Evolutionary conservation across 2,888 invertebrate genomes (phyloP).

Genomic region (Parnassius orleans): DNA sequence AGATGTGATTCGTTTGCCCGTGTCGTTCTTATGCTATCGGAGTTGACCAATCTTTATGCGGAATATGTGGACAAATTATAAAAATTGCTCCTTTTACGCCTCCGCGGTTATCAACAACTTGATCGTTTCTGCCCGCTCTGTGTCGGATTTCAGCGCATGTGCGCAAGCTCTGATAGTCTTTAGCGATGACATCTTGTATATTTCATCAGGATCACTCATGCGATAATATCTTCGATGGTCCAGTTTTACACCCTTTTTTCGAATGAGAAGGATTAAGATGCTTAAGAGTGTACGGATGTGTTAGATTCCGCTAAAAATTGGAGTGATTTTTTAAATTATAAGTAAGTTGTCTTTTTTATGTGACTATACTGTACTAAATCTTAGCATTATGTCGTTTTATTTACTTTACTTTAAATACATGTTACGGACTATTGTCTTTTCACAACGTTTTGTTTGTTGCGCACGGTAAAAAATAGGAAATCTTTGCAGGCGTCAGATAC

Average conservation of each 20-base stretch:
- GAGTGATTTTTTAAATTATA: too few relatives aligned
- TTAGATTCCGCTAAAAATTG: not conserved
- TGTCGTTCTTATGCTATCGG: constrained; percentile 46
- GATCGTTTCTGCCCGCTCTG: constrained; percentile 41
- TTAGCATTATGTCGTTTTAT: too few relatives aligned
- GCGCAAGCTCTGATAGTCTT: constrained; percentile 30
- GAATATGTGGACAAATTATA: constrained; percentile 59
- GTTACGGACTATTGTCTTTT: too few relatives aligned
- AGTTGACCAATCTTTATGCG: constrained; percentile 52
- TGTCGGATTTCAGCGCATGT: constrained; percentile 53
- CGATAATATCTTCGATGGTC: constrained; percentile 19
- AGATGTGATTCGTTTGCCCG: constrained; percentile 25
- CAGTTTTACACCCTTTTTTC: constrained; percentile 5
- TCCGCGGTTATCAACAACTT: constrained; percentile 49
- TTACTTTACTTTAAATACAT: too few relatives aligned
- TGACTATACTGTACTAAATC: too few relatives aligned
- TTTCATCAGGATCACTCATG: constrained; percentile 10
- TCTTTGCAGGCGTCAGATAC: too few relatives aligned
- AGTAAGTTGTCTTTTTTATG: too few relatives aligned
- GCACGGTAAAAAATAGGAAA: too few relatives aligned
- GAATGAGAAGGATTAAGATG: constrained; percentile 13
- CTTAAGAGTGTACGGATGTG: not conserved
- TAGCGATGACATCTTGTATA: constrained; percentile 20
- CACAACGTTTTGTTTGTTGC: too few relatives aligned
- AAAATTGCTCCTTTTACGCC: constrained; percentile 71